Base-by-base conservation (phyloP, 2,113 vertebrate species). In the Brevimyrus niger region DNA sequence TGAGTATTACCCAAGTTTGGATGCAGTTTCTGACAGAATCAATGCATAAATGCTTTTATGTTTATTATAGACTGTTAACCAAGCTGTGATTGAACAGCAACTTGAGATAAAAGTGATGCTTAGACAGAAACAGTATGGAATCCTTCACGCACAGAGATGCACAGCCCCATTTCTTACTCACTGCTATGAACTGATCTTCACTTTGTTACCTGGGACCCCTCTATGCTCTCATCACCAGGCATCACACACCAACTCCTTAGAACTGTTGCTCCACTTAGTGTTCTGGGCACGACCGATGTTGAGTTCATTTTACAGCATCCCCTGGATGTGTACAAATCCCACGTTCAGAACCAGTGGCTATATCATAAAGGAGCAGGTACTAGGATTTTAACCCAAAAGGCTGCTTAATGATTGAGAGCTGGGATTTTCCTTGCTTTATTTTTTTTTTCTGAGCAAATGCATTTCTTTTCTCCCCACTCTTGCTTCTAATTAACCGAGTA, bases 401-500 rank as follows among this genome's bases (percentile, higher is more conserved):
- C 96, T 99, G 95, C 96, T 99, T 93, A 97, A 99, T 96, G 96
- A 98, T 95, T 97, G 96, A 98, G 98, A 98, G 99, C 93, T 97
- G 97, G 96, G 97, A 97, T 96, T 97, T 90, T 84, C 89, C 87
- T 89, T 90, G 89, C 89, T 84, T 83, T 48, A 61, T 86, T 50
- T 87, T 89, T 47, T 42, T 87, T 82, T 93, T 96, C 50, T 19
- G 90, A 92, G 93, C 97, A 97, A 98, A 97, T 97, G 96, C 96
- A 97, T 97, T 97, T 97, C 97, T 97, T 96, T 96, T 96, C 96
- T 98, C 97, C 96, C 96, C 97, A 97, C 97, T 98, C 97, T 97
- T 97, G 96, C 97, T 97, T 97, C 97, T 97, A 99, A 98, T 99
- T 98, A 98, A 97, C 97, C 97, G 97, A 98, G 98, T 98, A 97